A percentile compares a stretch with the other conserved stretches of the same genome.
phyloP scores from a whole-genome alignment of 2,797 vertebrate species.

The Microctenopoma stevenorrisi region DNA sequence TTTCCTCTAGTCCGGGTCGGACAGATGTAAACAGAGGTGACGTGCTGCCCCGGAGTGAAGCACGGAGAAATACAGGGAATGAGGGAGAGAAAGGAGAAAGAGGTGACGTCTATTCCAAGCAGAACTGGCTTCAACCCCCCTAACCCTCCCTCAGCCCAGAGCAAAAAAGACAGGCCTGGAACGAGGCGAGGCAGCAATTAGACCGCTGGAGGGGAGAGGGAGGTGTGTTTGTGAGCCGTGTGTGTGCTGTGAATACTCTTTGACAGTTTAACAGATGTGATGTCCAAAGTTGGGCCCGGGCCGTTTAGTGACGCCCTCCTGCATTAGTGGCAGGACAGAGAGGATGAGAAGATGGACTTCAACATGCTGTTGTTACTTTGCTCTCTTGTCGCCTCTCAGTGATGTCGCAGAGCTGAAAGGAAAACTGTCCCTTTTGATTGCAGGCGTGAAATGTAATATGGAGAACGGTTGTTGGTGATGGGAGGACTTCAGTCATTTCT shows the following conservation, averaged over 20 bases:
- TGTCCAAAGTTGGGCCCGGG: conserved; percentile 59
- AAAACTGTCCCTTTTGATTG: background rate
- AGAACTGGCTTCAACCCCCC: background rate
- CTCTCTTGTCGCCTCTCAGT: conserved; percentile 26
- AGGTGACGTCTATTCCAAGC: conserved; percentile 47
- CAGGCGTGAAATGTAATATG: background rate
- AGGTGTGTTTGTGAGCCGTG: conserved; percentile 18
- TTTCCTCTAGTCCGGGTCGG: conserved; percentile 35
- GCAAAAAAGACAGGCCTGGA: conserved; percentile 51
- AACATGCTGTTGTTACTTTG: conserved; percentile 50
- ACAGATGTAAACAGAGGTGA: conserved; percentile 64
- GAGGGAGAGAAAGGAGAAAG: conserved; percentile 27
- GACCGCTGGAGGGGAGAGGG: conserved; percentile 42
- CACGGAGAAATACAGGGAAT: conserved; percentile 4
- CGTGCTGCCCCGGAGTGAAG: conserved; percentile 59
- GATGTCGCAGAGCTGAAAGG: background rate
- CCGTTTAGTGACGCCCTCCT: conserved; percentile 58
- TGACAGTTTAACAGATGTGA: conserved; percentile 71
- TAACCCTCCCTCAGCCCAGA: conserved; percentile 21
- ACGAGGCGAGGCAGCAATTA: conserved; percentile 60
- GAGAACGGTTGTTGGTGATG: background rate
- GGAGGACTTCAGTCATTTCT: background rate
- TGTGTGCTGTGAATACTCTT: conserved; percentile 39
- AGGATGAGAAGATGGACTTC: conserved; percentile 49
- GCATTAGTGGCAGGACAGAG: conserved; percentile 54